Evolutionary conservation across 1,140 invertebrate genomes (phyloP).

Genomic region (Maniola jurtina): DNA sequence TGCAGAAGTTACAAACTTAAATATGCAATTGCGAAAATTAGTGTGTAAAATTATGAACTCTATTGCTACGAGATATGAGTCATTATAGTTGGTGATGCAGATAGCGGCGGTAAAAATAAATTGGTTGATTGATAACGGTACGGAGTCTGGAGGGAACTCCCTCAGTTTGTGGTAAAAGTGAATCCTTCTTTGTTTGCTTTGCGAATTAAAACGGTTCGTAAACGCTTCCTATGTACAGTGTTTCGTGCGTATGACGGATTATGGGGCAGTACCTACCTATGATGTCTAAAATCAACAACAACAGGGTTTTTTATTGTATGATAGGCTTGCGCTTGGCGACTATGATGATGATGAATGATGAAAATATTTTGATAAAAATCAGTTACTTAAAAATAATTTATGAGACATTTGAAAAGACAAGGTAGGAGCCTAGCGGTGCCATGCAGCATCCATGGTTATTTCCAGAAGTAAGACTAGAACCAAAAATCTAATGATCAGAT

Average conservation of each 20-base stretch:
- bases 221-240: not conserved
- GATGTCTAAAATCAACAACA: too few relatives aligned
- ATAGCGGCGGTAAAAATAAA: not conserved
- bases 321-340: too few relatives aligned
- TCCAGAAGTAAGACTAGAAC: too few relatives aligned
- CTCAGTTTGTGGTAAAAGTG: conserved; percentile 15
- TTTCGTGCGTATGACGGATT: not conserved
- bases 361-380: too few relatives aligned
- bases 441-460: too few relatives aligned
- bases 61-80: not conserved
- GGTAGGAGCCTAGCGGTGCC: too few relatives aligned
- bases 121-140: conserved; percentile 6
- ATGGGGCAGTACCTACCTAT: not conserved
- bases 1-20: not conserved
- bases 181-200: conserved; percentile 1
- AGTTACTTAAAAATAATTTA: too few relatives aligned
- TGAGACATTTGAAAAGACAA: too few relatives aligned
- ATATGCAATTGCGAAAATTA: not conserved
- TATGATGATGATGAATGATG: too few relatives aligned
- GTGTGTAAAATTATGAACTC: not conserved
- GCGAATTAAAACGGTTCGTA: not conserved
- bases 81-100: not conserved
- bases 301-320: too few relatives aligned
- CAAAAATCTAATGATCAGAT: too few relatives aligned
- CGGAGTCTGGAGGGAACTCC: conserved; percentile 12